Conservation (phyloP, 2,113 vertebrate genomes). For the Turdus rufiventris region DNA sequence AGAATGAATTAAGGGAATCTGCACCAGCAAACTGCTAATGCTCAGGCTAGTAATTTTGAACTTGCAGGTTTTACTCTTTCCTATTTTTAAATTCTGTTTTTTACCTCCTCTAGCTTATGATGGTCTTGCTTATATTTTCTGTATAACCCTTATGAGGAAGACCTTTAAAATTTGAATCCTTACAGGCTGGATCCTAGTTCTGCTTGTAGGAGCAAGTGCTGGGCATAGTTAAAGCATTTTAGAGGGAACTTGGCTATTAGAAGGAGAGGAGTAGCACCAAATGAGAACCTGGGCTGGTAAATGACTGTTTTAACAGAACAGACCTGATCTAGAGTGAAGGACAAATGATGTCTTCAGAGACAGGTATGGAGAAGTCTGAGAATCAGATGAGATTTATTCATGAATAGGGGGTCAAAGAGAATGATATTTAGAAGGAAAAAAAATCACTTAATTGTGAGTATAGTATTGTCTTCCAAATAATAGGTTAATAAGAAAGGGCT, state of each 20-base stretch:
- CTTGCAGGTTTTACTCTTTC: not conserved
- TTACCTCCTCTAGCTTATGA: not conserved
- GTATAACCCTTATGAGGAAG: not conserved
- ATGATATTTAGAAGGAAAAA: not conserved
- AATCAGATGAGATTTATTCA: not conserved
- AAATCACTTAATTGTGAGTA: not conserved
- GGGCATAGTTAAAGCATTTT: not conserved
- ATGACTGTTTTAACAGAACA: not conserved
- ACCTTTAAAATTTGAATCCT: not conserved
- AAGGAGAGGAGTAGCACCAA: not conserved
- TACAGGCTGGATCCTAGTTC: not conserved
- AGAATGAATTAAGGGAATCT: not conserved
- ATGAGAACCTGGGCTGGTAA: not conserved
- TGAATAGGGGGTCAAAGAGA: not conserved
- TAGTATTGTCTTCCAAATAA: not conserved
- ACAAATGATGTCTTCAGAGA: not conserved
- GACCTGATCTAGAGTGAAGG: not conserved
- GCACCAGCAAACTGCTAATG: not conserved
- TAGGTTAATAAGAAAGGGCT: not conserved
- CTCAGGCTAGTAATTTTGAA: not conserved
- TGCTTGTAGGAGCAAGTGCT: not conserved
- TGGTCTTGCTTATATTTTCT: not conserved
- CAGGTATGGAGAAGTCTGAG: not conserved
- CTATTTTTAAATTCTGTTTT: rapidly evolving
- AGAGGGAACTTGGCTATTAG: not conserved